Conservation (phyloP, 2,113 vertebrate species). For the Halcyon malimbica region DNA sequence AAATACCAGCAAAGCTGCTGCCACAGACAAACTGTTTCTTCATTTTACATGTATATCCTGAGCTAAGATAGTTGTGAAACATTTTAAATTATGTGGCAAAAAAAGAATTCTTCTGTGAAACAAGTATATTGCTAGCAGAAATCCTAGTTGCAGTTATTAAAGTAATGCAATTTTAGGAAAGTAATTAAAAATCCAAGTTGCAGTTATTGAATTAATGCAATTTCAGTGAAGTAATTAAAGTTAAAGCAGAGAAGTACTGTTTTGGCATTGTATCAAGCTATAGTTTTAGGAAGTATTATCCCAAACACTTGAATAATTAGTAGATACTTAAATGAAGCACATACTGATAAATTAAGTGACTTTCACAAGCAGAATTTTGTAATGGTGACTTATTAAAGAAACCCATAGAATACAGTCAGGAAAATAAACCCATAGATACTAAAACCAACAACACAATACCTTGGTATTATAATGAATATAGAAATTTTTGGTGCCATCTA, state of each 20-base stretch:
- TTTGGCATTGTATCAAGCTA: conserved; percentile 68
- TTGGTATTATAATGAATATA: neutral
- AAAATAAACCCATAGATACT: neutral
- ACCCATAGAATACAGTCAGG: neutral
- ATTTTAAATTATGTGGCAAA: neutral
- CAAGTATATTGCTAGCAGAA: conserved; percentile 34
- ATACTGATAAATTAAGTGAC: conserved; percentile 48
- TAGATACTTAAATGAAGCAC: conserved; percentile 53
- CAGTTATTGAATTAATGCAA: conserved; percentile 52
- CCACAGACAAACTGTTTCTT: neutral
- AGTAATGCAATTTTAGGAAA: conserved; percentile 50
- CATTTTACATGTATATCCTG: neutral
- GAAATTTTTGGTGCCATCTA: conserved; percentile 67
- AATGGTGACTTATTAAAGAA: conserved; percentile 30
- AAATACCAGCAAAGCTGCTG: neutral
- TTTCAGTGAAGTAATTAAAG: conserved; percentile 63
- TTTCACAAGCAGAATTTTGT: conserved; percentile 54
- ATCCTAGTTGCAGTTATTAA: conserved; percentile 30
- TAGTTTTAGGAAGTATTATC: conserved; percentile 61
- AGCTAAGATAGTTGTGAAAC: neutral
- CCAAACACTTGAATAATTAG: conserved; percentile 58
- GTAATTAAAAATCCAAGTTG: conserved; percentile 58
- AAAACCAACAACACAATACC: neutral
- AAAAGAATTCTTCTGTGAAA: conserved; percentile 25
- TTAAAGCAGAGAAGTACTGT: conserved; percentile 61